phyloP scores from a whole-genome alignment of 1,140 invertebrate species.

The Caenorhabditis inopinata region DNA sequence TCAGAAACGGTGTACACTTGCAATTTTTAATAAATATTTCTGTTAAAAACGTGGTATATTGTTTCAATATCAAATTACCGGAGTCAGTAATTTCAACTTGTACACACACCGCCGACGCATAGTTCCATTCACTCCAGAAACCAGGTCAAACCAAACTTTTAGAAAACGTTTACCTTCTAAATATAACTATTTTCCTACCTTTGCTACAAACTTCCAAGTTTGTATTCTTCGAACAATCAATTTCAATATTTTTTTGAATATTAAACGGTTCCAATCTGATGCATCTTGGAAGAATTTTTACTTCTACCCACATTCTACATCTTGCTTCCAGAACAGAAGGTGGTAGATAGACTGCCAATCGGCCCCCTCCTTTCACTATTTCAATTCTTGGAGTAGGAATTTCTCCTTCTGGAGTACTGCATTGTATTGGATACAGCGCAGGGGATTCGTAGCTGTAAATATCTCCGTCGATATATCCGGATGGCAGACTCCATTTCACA shows the following conservation, averaged over 20 bases:
- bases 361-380: conserved; percentile 43
- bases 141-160: too few species aligned
- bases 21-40: too few species aligned
- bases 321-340: conserved; percentile 41
- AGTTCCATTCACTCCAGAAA: too few species aligned
- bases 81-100: too few species aligned
- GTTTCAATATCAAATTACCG: too few species aligned
- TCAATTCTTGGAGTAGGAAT: conserved; percentile 46
- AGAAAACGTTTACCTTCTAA: too few species aligned
- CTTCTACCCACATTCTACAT: conserved; percentile 48
- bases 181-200: too few species aligned
- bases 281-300: conserved; percentile 47
- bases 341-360: conserved; percentile 39
- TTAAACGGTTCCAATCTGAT: conserved; percentile 46
- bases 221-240: conserved; percentile 48
- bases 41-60: too few species aligned
- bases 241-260: conserved; percentile 47
- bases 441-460: conserved; percentile 50
- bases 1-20: too few species aligned
- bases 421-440: conserved; percentile 47
- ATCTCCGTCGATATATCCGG: conserved; percentile 47
- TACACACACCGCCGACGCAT: too few species aligned
- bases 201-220: conserved; percentile 41
- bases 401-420: conserved; percentile 49
- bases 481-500: conserved; percentile 37